Conservation (phyloP, 2,797 vertebrate species). For the Acrocephalus scirpaceus region DNA sequence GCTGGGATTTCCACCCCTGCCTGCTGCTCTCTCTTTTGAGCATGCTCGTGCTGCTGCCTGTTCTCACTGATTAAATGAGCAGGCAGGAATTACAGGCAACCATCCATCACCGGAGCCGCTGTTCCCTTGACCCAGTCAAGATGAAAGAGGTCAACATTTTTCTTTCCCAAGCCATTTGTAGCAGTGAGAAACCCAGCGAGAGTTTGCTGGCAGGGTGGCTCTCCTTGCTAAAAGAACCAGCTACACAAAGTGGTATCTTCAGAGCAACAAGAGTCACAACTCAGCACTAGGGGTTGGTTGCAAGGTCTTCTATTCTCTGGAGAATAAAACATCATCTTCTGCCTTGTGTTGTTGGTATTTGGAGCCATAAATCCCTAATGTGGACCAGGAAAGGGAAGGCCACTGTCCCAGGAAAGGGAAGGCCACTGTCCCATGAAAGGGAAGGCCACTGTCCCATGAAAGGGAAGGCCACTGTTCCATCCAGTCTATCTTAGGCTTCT, state of each 20-base stretch:
- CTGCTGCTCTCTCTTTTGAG: neutral
- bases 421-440: neutral
- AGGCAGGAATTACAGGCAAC: constrained; percentile 46
- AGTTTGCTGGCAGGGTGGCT: neutral
- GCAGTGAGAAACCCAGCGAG: neutral
- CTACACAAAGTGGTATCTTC: neutral
- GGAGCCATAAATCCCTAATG: neutral
- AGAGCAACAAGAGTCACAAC: neutral
- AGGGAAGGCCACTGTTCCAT: neutral
- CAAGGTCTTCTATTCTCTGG: neutral
- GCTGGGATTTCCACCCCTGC: neutral
- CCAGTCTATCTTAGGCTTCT: neutral
- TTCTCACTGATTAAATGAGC: constrained; percentile 10
- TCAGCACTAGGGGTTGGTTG: neutral
- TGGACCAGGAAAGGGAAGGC: neutral
- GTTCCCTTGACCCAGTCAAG: constrained; percentile 16
- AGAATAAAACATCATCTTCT: neutral
- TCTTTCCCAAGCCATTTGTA: neutral
- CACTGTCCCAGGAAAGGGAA: neutral
- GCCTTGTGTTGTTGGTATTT: neutral
- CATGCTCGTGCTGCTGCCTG: neutral
- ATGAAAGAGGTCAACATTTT: neutral
- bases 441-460: neutral
- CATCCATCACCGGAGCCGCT: constrained; percentile 5
- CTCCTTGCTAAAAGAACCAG: neutral